These are phyloP conservation scores for Chirona hameri DNA, from an alignment of 2,888 invertebrate genomes.

Conservation along the genomic window DNA sequence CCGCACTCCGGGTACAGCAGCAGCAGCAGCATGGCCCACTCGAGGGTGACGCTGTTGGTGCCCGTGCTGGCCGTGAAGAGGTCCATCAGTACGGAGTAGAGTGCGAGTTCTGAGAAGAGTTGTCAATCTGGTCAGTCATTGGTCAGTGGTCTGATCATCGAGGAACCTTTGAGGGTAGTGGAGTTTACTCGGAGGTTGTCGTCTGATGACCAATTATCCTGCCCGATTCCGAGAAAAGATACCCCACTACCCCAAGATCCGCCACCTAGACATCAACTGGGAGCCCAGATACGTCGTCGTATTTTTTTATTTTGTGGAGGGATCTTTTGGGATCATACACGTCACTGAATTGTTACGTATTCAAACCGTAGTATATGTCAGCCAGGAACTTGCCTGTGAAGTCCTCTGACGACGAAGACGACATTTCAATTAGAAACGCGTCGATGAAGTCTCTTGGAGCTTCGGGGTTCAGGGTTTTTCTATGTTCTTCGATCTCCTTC, in stretches of 20 bases:
- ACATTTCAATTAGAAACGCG: background rate
- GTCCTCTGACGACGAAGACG: background rate
- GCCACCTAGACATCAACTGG: too few relatives aligned
- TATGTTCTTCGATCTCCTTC: background rate
- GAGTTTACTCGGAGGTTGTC: too few relatives aligned
- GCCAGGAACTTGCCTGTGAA: background rate
- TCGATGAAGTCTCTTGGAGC: background rate
- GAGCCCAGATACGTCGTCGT: too few relatives aligned
- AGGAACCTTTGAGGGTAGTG: too few relatives aligned
- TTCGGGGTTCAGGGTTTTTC: background rate
- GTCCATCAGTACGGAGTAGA: background rate
- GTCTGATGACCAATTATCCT: too few relatives aligned
- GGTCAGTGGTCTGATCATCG: too few relatives aligned
- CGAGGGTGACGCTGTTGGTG: conserved; percentile 12
- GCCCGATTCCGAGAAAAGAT: too few relatives aligned
- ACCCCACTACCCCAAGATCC: too few relatives aligned
- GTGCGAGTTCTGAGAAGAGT: background rate
- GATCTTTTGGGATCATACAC: too few relatives aligned
- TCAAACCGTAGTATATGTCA: too few relatives aligned
- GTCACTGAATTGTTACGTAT: too few relatives aligned
- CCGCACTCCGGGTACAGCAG: background rate
- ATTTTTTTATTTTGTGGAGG: too few relatives aligned
- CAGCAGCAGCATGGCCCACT: conserved; percentile 9
- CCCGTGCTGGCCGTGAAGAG: conserved; percentile 1
- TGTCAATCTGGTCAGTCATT: background rate